Base-by-base conservation (phyloP, 2,797 vertebrate genomes). In the Rhabdomys pumilio region DNA sequence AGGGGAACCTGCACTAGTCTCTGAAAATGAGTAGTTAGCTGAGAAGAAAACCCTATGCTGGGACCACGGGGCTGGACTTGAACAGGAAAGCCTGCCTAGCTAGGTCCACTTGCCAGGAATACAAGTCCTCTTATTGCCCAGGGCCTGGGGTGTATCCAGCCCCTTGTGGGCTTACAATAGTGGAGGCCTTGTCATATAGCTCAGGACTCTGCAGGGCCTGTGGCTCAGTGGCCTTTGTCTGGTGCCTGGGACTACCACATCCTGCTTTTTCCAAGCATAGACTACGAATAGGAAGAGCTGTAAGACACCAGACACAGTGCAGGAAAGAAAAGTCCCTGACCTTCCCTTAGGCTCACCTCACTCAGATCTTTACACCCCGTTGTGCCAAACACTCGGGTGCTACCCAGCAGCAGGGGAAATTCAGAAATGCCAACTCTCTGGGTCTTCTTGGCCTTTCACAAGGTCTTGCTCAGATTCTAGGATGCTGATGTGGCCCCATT, bases 311-410 rank as follows among this genome's bases (percentile, higher is more conserved):
- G 57, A 38, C 13, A 38, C 6, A 29, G 59, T 15, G 17, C 81
- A 63, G 13, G 2, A 15, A 1, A 7, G 41, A 11, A 19, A 13
- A n/a, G 29, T n/a, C n/a, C 0, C 0, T 0, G 69, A 3, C 53
- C 4, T 14, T 9, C 0, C 20, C 31, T 31, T 41, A 3, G 13
- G 31, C 34, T 61, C 24, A 24, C 41, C 26, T 1, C 1, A 31
- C 53, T 34, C 72, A 47, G 53, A 29, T 3, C 59, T 15, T 15
- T 1, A 31, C 26, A 9, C 17, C 50, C 53, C 9, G 22, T 8
- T 53, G 47, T 29, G 5, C 19, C 34, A 31, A 55, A 41, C 19
- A 44, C 44, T 10, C 41, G 3, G 41, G 41, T 29, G 12, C n/a
- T 63, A n/a, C 22, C 26, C n/a, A 22, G 10, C 41, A 41, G 5